These are phyloP conservation scores for Peribatodes rhomboidaria DNA, from an alignment of 2,888 invertebrate genomes.

Conservation along the genomic window DNA sequence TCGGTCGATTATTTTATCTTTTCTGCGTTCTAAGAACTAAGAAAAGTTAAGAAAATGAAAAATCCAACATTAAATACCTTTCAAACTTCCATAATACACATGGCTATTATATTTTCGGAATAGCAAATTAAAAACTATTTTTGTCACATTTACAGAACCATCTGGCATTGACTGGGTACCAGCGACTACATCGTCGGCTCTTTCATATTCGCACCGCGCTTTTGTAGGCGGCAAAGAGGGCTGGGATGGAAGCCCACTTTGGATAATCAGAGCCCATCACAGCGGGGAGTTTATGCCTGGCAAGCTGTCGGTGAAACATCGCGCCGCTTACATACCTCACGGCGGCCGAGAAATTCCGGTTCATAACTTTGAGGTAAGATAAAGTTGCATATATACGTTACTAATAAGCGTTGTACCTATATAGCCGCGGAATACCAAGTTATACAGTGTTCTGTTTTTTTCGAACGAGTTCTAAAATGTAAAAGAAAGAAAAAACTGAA, in stretches of 20 bases:
- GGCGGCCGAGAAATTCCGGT: slow-evolving; percentile 75
- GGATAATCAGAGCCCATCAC: slow-evolving; percentile 77
- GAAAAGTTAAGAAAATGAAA: too few relatives aligned
- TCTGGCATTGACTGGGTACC: slow-evolving; percentile 67
- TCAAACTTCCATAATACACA: too few relatives aligned
- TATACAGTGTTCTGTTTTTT: too few relatives aligned
- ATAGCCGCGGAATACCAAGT: background rate
- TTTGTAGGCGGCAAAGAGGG: slow-evolving; percentile 76
- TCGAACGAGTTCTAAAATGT: too few relatives aligned
- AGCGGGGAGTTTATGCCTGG: slow-evolving; percentile 76
- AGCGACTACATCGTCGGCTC: slow-evolving; percentile 62
- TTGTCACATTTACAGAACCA: slow-evolving; percentile 44
- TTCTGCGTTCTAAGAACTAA: too few relatives aligned
- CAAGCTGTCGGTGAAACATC: slow-evolving; percentile 74
- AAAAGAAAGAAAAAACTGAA: too few relatives aligned
- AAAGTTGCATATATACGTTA: background rate
- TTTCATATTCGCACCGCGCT: slow-evolving; percentile 62
- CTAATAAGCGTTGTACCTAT: background rate
- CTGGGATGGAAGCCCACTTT: slow-evolving; percentile 79
- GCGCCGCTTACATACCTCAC: slow-evolving; percentile 72
- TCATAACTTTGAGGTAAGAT: slow-evolving; percentile 77
- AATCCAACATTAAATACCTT: too few relatives aligned
- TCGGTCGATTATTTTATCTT: too few relatives aligned
- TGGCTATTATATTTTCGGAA: too few relatives aligned
- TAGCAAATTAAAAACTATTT: background rate